Base-by-base conservation (phyloP, 2,797 vertebrate species). In the Liparis tanakae region DNA sequence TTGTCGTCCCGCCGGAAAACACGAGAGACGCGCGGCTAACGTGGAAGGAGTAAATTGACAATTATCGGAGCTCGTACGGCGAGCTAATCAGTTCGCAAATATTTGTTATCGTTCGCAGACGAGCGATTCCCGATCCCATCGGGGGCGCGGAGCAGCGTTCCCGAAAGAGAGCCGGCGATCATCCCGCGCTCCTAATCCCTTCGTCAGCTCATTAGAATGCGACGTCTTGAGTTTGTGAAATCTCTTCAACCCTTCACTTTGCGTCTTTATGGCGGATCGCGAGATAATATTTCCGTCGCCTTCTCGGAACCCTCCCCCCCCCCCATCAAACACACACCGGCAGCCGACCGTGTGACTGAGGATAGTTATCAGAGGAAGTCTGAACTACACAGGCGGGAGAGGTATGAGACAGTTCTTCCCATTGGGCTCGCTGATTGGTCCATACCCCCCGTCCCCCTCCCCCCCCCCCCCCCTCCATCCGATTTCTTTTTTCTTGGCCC, bases 401-500 rank as follows among this genome's bases (percentile, higher is more conserved):
- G 72, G 65, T 53, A 82, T 58, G 72, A 84, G 68, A 85, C 25
- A 63, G 76, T 78, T 75, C 72, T 76, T 83, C 79, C 80, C 48
- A 46, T 82, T 78, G 82, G 1, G 81, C 82, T 81, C 10, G 15
- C 85, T 90, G 92, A 87, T 87, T 89, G 87, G 77, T 87, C 84
- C 88, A 87, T 84, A 91, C 83, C 85, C 79, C n/a, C n/a, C n/a
- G n/a, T n/a, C n/a, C n/a, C n/a, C n/a, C 67, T n/a, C n/a, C n/a
- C n/a, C n/a, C 25, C 25, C 25, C 25, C 25, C 25, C 25, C 25
- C 25, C 25, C 25, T 4, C 25, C 25, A 2, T 85, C 80, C 66
- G 50, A 74, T 86, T 89, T 70, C 71, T 82, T 87, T 90, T 90
- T 90, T 90, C 85, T 88, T 91, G 85, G 91, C 88, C 84, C 76